Evolutionary conservation across 2,113 vertebrate genomes (phyloP).

Genomic region (Xiphophorus hellerii): DNA sequence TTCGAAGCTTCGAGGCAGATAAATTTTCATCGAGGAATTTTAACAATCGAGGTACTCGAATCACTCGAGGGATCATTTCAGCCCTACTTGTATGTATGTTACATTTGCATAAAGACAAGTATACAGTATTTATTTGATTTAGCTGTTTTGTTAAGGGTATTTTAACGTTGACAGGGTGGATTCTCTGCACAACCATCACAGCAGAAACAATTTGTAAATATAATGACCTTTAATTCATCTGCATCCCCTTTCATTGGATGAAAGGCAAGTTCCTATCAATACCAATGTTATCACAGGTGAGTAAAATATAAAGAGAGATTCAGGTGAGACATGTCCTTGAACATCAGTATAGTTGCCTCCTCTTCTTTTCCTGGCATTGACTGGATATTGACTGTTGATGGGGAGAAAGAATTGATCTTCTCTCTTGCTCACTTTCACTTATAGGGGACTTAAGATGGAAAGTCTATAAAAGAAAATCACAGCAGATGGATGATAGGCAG

Average conservation of each 20-base stretch:
- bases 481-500: conserved; percentile 42
- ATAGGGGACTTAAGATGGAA: conserved; percentile 47
- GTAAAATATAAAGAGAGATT: conserved; percentile 67
- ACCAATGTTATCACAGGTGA: conserved; percentile 66
- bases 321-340: conserved; percentile 69
- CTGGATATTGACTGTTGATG: conserved; percentile 62
- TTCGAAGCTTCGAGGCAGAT: too few relatives aligned
- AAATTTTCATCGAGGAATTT: too few relatives aligned
- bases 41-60: too few relatives aligned
- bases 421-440: conserved; percentile 27
- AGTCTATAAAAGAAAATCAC: conserved; percentile 47
- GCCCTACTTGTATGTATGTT: too few relatives aligned
- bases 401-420: conserved; percentile 62
- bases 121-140: too few relatives aligned
- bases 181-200: conserved; percentile 11
- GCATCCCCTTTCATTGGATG: conserved; percentile 59
- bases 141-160: too few relatives aligned
- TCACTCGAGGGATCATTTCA: too few relatives aligned
- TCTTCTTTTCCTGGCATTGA: conserved; percentile 57
- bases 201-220: conserved; percentile 34
- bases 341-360: conserved; percentile 61
- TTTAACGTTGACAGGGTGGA: neutral
- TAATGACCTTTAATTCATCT: conserved; percentile 55
- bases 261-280: conserved; percentile 61
- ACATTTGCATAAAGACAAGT: too few relatives aligned